Conservation (phyloP, 2,113 vertebrate species). For the Apaloderma vittatum region DNA sequence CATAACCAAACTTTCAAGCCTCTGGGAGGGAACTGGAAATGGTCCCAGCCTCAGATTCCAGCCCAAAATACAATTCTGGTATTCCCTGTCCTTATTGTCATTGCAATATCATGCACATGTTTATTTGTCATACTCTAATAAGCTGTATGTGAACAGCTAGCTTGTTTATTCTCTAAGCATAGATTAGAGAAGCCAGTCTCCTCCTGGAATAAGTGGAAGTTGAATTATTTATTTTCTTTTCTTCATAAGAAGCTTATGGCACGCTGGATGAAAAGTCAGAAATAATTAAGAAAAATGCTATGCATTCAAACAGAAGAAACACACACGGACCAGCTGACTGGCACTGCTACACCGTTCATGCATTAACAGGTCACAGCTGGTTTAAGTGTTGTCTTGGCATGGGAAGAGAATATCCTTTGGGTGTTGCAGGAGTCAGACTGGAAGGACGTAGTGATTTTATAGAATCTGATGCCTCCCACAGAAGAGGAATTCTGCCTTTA, state of each 20-base stretch:
- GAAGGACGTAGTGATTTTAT: neutral
- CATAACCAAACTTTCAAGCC: slow-evolving; percentile 6
- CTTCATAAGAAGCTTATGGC: slow-evolving; percentile 77
- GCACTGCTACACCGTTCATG: neutral
- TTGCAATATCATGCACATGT: neutral
- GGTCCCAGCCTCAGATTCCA: neutral
- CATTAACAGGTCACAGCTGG: neutral
- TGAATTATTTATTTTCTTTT: slow-evolving; percentile 78
- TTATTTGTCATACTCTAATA: slow-evolving; percentile 61
- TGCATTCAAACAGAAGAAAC: slow-evolving; percentile 44
- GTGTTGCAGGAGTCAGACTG: neutral
- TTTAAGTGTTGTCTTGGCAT: neutral
- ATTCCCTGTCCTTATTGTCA: neutral
- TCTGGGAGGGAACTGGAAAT: neutral
- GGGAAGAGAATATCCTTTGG: neutral
- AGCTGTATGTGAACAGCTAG: slow-evolving; percentile 61
- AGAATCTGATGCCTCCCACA: neutral
- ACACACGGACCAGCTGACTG: neutral
- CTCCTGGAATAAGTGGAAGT: slow-evolving; percentile 60
- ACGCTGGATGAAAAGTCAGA: slow-evolving; percentile 70
- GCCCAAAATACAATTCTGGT: neutral
- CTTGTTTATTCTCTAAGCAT: slow-evolving; percentile 74
- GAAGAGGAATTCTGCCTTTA: neutral
- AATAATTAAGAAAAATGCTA: slow-evolving; percentile 72
- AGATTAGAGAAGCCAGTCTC: slow-evolving; percentile 72